Evolutionary conservation across 2,797 vertebrate genomes (phyloP), one percentile per base, ranked within the genome.

Genomic region (Stomatorhinus walkeri): DNA sequence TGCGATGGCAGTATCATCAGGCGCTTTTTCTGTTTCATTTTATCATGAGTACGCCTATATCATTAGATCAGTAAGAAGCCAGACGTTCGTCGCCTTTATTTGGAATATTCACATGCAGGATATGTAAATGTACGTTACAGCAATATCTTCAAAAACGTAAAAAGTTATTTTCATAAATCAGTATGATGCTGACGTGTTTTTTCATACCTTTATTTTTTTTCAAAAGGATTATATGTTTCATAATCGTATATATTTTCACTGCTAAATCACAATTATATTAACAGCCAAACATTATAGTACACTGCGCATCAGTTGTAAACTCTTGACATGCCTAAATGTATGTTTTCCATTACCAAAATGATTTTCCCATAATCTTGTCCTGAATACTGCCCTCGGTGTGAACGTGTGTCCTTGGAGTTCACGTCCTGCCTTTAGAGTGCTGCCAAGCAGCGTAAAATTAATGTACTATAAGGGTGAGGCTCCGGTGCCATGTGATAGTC

Each of bases 271-370:
- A 81, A 46, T 81, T 81, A n/a, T 81, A 81, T 81, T 81, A 40
- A 81, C 40, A 81, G 19, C 40, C 40, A 81, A 46, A 81, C 76
- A 46, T 81, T 81, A 43, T 79, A 46, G 40, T 52, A 28, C 22
- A 85, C 28, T 51, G 22, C n/a, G 9, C 83, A 28, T 85, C 46
- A 52, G 46, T 52, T 24, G 22, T 52, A 85, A 85, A 85, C 22
- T 85, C 46, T 24, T 32, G 49, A 85, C 49, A 81, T 43, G 40
- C 76, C n/a, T 81, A 81, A 46, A 81, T 46, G 76, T 81, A 81
- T 81, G 40, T 64, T 87, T 87, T 64, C 86, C 32, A 59, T 68
- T 43, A 56, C 56, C 86, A 48, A 87, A 61, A 46, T 81, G 76
- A 81, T 81, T 81, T 81, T 46, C 76, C 76, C 76, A 81, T 46